Percentiles rank a stretch among this genome's conserved stretches.
phyloP scores from a whole-genome alignment of 2,113 vertebrate genomes.

The Gallinago jamesoni region DNA sequence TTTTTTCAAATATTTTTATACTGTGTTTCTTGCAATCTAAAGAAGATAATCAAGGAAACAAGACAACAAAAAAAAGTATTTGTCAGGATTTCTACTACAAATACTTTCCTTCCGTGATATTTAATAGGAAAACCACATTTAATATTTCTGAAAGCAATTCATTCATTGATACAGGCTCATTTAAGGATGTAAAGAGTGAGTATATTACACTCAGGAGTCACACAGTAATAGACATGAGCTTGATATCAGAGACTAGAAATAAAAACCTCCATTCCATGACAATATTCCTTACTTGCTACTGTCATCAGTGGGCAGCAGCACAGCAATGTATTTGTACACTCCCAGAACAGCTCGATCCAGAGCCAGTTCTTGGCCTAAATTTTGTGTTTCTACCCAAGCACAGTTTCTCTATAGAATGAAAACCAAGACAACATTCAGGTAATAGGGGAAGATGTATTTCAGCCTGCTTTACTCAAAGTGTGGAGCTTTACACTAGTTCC shows the following conservation, averaged over 20 bases:
- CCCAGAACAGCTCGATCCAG: background rate
- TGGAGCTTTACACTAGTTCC: background rate
- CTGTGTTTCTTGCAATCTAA: background rate
- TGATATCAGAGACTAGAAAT: background rate
- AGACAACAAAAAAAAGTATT: background rate
- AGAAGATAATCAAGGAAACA: background rate
- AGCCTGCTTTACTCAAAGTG: background rate
- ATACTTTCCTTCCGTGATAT: background rate
- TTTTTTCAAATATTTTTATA: background rate
- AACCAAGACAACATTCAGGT: background rate
- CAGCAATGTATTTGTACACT: background rate
- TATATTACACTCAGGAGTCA: background rate
- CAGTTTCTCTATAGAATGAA: background rate
- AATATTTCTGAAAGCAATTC: background rate
- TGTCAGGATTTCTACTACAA: conserved; percentile 15
- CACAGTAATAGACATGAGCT: background rate
- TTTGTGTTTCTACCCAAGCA: background rate
- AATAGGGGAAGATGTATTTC: background rate
- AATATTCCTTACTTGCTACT: background rate
- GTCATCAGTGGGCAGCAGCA: background rate
- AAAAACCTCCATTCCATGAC: background rate
- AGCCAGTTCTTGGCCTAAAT: background rate
- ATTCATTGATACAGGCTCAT: background rate
- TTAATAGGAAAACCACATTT: background rate
- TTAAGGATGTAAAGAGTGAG: background rate